Conservation (phyloP, 2,888 invertebrate genomes). For the Agonopterix subpropinquella region DNA sequence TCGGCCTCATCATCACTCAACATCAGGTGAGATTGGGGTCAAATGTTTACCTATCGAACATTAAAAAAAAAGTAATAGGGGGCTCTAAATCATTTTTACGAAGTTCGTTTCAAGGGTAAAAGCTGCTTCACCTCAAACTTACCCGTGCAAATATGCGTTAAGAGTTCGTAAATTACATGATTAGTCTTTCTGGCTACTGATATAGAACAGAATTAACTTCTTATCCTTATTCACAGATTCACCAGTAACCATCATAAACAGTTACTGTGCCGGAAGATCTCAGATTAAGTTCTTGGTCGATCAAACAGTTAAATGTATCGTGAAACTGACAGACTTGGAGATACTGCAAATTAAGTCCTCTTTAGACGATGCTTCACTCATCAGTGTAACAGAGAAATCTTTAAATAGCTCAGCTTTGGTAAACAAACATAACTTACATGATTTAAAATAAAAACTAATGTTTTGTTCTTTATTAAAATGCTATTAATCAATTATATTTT, state of each 20-base stretch:
- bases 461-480: too few relatives aligned
- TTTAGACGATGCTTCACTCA: constrained; percentile 34
- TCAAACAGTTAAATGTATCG: constrained; percentile 41
- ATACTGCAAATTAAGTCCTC: constrained; percentile 47
- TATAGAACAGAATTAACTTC: background rate
- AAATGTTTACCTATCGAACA: too few relatives aligned
- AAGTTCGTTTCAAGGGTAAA: too few relatives aligned
- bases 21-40: too few relatives aligned
- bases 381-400: constrained; percentile 41
- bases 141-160: background rate
- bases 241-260: constrained; percentile 40
- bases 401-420: constrained; percentile 45
- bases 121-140: background rate
- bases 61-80: too few relatives aligned
- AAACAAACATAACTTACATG: constrained; percentile 9
- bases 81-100: too few relatives aligned
- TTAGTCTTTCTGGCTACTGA: background rate
- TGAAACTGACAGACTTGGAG: constrained; percentile 51
- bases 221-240: constrained; percentile 40
- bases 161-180: background rate
- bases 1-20: too few relatives aligned
- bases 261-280: constrained; percentile 47
- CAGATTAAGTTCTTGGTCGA: constrained; percentile 45
- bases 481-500: too few relatives aligned
- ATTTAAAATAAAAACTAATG: too few relatives aligned